Percentiles rank a stretch among this genome's conserved stretches.
These are phyloP conservation scores for Cartodere bifasciata DNA, from an alignment of 2,888 invertebrate genomes.

Conservation along the genomic window DNA sequence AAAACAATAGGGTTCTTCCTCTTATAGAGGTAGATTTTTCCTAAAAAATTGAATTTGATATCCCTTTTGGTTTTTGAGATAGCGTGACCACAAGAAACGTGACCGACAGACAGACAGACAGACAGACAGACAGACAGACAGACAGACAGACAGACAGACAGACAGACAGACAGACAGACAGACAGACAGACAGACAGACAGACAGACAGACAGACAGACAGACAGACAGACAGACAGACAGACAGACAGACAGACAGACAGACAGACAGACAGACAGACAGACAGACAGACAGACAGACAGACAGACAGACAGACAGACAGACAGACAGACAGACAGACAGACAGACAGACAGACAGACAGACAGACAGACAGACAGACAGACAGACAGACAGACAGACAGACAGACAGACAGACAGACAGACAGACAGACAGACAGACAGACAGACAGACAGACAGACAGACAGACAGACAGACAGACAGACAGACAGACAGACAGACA, in stretches of 20 bases:
- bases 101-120: conserved; percentile 1
- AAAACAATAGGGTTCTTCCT: too few relatives aligned
- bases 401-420: conserved; percentile 1
- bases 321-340: conserved; percentile 1
- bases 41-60: too few relatives aligned
- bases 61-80: too few relatives aligned
- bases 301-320: conserved; percentile 1
- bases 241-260: conserved; percentile 1
- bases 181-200: conserved; percentile 1
- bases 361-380: conserved; percentile 1
- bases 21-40: too few relatives aligned
- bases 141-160: conserved; percentile 1
- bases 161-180: conserved; percentile 1
- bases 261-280: conserved; percentile 1
- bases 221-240: conserved; percentile 1
- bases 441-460: conserved; percentile 4
- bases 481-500: conserved; percentile 5
- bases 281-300: conserved; percentile 1
- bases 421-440: conserved; percentile 2
- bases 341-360: conserved; percentile 1
- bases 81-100: too few relatives aligned
- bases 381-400: conserved; percentile 1
- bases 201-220: conserved; percentile 1
- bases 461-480: conserved; percentile 5
- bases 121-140: conserved; percentile 1